phyloP scores from a whole-genome alignment of 2,113 vertebrate species.

The Mus spicilegus region DNA sequence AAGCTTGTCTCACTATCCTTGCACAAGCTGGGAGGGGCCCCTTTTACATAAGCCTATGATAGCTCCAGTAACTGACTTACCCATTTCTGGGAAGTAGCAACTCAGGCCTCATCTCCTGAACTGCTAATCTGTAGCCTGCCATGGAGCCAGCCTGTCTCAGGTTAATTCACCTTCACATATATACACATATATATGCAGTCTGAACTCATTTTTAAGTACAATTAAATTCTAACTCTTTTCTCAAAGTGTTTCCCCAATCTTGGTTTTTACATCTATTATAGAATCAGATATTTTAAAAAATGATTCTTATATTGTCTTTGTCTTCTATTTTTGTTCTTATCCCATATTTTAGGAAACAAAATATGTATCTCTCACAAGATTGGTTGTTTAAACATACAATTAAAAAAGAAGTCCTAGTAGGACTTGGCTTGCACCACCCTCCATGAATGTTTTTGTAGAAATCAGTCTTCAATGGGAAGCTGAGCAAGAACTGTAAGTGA shows the following conservation, averaged over 20 bases:
- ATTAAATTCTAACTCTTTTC: neutral
- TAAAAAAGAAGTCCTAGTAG: neutral
- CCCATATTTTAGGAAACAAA: neutral
- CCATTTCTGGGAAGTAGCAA: too few relatives aligned
- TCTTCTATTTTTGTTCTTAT: neutral
- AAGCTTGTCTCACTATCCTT: too few relatives aligned
- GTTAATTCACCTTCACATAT: neutral
- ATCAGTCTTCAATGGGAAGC: neutral
- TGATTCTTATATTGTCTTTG: neutral
- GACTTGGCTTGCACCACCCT: neutral
- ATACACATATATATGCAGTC: neutral
- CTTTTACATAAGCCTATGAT: too few relatives aligned
- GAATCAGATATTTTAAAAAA: neutral
- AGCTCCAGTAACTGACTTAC: too few relatives aligned
- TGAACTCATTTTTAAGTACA: neutral
- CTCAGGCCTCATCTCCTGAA: too few relatives aligned
- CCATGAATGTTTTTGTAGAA: neutral
- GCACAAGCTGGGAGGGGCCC: too few relatives aligned
- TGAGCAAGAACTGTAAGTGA: neutral
- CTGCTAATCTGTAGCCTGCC: too few relatives aligned
- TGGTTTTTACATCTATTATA: neutral
- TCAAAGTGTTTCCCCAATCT: neutral
- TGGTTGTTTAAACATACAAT: conserved; percentile 16
- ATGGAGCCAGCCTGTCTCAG: too few relatives aligned
- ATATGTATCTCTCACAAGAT: neutral